Evolutionary conservation across 2,888 invertebrate species (phyloP), one percentile per base, ranked within the genome.

Genomic region (Neoitamus cyanurus): DNA sequence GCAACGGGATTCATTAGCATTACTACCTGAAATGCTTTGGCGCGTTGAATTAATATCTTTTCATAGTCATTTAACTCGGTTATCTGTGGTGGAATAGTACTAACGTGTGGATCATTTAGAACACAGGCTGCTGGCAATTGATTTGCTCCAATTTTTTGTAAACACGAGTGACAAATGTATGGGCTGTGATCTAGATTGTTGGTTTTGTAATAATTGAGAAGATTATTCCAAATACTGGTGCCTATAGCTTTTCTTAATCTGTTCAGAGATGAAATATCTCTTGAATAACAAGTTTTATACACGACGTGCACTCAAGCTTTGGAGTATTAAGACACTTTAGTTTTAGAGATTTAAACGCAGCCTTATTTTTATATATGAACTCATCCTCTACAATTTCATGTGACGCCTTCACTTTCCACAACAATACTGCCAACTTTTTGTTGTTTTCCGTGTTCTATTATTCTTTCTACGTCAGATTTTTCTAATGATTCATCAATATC

Each of bases 11-110:
- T 87, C 87, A 89, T 88, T 70, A 83, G 75, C 48, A 86, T 70
- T 13, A 90, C 87, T 1, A 88, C 88, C 87, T 90, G 89, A 86
- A 89, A 89, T 3, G 90, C 88, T 87, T 89, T 89, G n/a, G 89
- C 89, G 11, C 34, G 73, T 34, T 73, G 73, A 36, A 73, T 73
- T 73, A 73, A 34, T 13, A 87, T 86, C 86, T 86, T 88, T 86
- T 89, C 87, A 84, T 86, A 87, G 31, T 87, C 85, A 83, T 88
- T 87, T 13, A 89, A 83, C 5, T 20, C 28, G 5, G 20, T 20
- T 30, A 88, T 86, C 84, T 86, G 86, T 25, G 68, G 11, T 25
- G 88, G 87, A 30, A 85, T 34, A 28, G 84, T 75, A 48, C 48
- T 48, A 7, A 86, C 83, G 34, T 85, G 73, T 11, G 88, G 75